Evolutionary conservation across 2,113 vertebrate species (phyloP).

Genomic region (Euleptes europaea): DNA sequence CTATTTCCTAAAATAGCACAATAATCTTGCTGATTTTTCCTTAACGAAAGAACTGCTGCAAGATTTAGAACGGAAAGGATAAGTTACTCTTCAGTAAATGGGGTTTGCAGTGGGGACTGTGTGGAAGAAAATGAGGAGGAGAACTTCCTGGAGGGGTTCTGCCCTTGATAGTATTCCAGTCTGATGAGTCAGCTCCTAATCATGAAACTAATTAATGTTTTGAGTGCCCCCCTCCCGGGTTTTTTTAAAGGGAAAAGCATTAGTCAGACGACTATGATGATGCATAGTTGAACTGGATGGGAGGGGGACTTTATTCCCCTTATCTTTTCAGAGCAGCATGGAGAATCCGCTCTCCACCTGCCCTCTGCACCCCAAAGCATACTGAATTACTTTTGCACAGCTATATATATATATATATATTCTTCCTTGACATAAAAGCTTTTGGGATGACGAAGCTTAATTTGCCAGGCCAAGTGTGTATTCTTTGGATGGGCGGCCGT

Average conservation of each 20-base stretch:
- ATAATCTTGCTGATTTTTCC: too few relatives aligned
- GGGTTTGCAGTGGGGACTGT: too few relatives aligned
- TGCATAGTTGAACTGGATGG: constrained; percentile 7
- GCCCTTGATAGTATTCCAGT: neutral
- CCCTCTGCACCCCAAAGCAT: neutral
- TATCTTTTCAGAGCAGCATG: constrained; percentile 34
- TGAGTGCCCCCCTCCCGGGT: neutral
- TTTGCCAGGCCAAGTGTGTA: constrained; percentile 27
- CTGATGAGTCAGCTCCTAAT: neutral
- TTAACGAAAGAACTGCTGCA: too few relatives aligned
- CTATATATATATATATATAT: neutral
- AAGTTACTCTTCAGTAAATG: too few relatives aligned
- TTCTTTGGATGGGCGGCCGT: constrained; percentile 51
- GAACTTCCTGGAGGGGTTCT: neutral
- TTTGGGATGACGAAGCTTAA: neutral
- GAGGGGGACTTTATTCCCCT: neutral
- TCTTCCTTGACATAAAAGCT: neutral
- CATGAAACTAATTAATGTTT: constrained; percentile 21
- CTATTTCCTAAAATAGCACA: too few relatives aligned
- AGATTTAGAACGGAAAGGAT: too few relatives aligned
- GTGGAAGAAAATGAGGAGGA: neutral
- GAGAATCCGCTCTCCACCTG: neutral
- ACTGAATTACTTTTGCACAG: neutral
- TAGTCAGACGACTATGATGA: constrained; percentile 18
- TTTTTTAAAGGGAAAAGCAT: neutral